Conservation (phyloP, 2,888 invertebrate genomes). For the Temnothorax unifasciatus region DNA sequence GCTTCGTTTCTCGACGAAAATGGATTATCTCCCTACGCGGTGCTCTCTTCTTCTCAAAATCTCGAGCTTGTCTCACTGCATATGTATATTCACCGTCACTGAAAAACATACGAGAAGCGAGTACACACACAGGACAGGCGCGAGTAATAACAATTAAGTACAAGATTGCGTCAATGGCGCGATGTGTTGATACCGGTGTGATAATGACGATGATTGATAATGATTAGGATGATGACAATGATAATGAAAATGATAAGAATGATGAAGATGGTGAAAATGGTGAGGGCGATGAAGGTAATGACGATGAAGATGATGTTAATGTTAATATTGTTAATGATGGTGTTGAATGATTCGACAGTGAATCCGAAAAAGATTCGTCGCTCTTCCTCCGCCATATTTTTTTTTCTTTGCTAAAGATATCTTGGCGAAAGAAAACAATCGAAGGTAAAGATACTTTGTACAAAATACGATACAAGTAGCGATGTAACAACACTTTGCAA, state of each 20-base stretch:
- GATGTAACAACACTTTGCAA: constrained; percentile 86
- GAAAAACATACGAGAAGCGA: constrained; percentile 27
- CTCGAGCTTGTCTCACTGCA: constrained; percentile 7
- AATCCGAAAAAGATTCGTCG: constrained; percentile 50
- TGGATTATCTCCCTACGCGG: constrained; percentile 10
- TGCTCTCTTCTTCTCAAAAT: constrained; percentile 12
- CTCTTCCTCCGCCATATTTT: constrained; percentile 48
- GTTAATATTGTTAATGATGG: constrained; percentile 47
- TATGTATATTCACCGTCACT: constrained; percentile 28
- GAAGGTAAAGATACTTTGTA: constrained; percentile 84
- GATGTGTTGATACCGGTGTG: constrained; percentile 37
- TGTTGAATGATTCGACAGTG: constrained; percentile 50
- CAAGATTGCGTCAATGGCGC: constrained; percentile 45
- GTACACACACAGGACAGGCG: constrained; percentile 51
- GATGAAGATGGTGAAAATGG: background rate
- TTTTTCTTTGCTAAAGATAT: constrained; percentile 40
- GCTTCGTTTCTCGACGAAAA: background rate
- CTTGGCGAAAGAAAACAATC: constrained; percentile 67
- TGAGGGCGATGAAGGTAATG: background rate
- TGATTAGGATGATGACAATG: constrained; percentile 38
- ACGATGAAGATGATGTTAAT: background rate
- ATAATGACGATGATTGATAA: constrained; percentile 33
- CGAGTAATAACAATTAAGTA: constrained; percentile 63
- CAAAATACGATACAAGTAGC: constrained; percentile 86
- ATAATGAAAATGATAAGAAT: background rate